Conservation (phyloP, 2,888 invertebrate species). For the Euproctis similis region DNA sequence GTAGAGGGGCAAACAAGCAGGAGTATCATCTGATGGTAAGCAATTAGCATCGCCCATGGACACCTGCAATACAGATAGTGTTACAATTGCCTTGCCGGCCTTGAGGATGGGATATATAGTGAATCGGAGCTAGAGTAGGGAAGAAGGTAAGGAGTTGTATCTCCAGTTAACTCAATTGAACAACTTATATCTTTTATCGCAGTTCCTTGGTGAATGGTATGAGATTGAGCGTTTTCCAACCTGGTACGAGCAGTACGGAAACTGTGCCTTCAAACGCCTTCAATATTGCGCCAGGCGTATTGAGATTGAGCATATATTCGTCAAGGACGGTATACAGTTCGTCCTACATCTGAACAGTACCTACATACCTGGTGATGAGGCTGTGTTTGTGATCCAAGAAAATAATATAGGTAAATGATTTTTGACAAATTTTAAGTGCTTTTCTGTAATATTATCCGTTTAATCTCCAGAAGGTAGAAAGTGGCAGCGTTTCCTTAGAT, state of each 20-base stretch:
- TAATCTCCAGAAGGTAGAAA: too few relatives aligned
- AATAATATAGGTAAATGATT: constrained; percentile 53
- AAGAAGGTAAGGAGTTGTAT: too few relatives aligned
- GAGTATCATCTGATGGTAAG: too few relatives aligned
- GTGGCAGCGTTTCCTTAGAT: too few relatives aligned
- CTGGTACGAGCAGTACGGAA: constrained; percentile 51
- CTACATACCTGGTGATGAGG: constrained; percentile 53
- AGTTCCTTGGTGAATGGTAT: constrained; percentile 64
- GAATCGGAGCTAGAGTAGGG: too few relatives aligned
- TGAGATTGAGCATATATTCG: constrained; percentile 49
- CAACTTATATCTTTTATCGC: constrained; percentile 10
- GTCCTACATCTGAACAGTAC: constrained; percentile 52
- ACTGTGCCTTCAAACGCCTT: constrained; percentile 51
- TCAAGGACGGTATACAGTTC: constrained; percentile 44
- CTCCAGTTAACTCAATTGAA: neutral
- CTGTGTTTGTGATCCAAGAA: constrained; percentile 44
- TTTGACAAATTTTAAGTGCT: too few relatives aligned
- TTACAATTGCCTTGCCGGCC: too few relatives aligned
- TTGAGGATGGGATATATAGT: too few relatives aligned
- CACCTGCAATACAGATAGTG: too few relatives aligned
- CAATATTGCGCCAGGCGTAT: constrained; percentile 47
- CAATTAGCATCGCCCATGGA: too few relatives aligned
- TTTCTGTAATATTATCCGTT: too few relatives aligned
- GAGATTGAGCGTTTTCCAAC: constrained; percentile 54
- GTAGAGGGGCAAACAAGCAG: too few relatives aligned